These are phyloP conservation scores for Falco naumanni DNA, from an alignment of 2,797 vertebrate genomes.

Conservation along the genomic window DNA sequence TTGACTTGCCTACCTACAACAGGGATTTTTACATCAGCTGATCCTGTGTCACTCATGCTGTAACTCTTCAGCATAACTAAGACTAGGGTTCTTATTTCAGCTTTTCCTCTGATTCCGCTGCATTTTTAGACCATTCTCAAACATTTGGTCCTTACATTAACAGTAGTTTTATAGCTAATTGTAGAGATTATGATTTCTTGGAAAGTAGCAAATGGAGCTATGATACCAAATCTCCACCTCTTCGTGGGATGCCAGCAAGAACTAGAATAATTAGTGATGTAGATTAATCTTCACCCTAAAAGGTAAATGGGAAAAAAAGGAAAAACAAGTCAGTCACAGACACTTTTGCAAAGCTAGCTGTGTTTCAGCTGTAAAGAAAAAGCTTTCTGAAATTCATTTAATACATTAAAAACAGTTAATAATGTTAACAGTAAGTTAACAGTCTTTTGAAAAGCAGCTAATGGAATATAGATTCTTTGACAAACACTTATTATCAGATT, in stretches of 20 bases:
- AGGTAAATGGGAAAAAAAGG: background rate
- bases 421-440: background rate
- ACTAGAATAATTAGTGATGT: background rate
- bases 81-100: background rate
- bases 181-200: conserved; percentile 20
- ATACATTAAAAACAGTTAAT: background rate
- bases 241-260: background rate
- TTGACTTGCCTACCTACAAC: background rate
- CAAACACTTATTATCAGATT: background rate
- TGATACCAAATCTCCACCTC: background rate
- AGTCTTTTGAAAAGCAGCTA: background rate
- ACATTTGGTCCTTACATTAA: background rate
- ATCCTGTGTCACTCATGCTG: background rate
- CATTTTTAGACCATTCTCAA: background rate
- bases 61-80: background rate
- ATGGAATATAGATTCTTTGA: background rate
- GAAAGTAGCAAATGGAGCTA: background rate
- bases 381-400: background rate
- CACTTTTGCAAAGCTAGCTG: background rate
- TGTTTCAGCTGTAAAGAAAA: background rate
- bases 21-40: background rate
- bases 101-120: background rate
- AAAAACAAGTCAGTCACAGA: background rate
- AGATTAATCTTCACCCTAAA: conserved; percentile 62
- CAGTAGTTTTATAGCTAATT: background rate